Percentiles rank a stretch among this genome's conserved stretches.
These are phyloP conservation scores for Plotosus lineatus DNA, from an alignment of 2,113 vertebrate species.

Conservation along the genomic window DNA sequence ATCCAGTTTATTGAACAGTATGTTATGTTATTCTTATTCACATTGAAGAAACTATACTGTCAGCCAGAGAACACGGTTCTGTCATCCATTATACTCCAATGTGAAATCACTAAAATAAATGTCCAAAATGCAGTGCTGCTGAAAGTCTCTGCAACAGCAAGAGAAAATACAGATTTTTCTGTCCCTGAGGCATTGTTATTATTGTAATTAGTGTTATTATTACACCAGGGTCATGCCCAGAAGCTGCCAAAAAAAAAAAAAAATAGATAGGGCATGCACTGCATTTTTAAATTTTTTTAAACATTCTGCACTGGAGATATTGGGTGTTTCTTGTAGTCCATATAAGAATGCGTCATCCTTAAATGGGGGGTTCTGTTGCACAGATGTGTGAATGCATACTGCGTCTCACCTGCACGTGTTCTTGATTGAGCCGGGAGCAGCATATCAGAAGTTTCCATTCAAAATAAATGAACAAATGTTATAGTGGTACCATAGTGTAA, in stretches of 20 bases:
- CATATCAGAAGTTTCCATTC: background rate
- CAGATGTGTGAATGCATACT: background rate
- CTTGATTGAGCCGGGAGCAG: background rate
- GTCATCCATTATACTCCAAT: background rate
- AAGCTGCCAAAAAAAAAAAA: background rate
- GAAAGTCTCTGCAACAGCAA: background rate
- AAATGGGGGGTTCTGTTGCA: constrained; percentile 33
- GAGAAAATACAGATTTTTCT: background rate
- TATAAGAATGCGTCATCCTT: constrained; percentile 16
- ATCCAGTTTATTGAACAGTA: background rate
- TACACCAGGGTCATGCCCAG: background rate
- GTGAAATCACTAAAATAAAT: background rate
- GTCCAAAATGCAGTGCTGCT: background rate
- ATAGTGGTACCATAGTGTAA: background rate
- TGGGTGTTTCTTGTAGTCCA: constrained; percentile 24
- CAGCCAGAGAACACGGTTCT: background rate
- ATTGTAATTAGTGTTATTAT: background rate
- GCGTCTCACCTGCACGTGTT: background rate
- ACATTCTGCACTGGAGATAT: background rate
- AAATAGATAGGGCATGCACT: background rate
- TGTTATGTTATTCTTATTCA: background rate
- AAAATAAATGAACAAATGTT: constrained; percentile 7
- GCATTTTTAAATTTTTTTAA: too few species aligned
- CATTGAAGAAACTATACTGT: background rate
- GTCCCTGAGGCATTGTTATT: background rate